These are phyloP conservation scores for Ypsolopha scabrella DNA, from an alignment of 2,888 invertebrate species.

Conservation along the genomic window DNA sequence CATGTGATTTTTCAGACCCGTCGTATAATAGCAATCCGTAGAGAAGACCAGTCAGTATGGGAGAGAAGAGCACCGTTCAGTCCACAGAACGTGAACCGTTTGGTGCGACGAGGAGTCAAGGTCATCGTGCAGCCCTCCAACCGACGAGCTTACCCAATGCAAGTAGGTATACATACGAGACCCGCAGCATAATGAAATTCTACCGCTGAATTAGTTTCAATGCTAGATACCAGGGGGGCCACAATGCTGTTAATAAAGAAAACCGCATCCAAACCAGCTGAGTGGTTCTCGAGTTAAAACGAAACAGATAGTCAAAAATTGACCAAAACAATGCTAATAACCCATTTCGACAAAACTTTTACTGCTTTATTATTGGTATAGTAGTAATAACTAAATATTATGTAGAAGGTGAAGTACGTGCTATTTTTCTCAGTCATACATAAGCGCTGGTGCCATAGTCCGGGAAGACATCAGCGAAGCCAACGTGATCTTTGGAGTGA, in stretches of 20 bases:
- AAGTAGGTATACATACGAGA: conserved; percentile 66
- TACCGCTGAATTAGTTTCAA: neutral
- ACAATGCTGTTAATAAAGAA: neutral
- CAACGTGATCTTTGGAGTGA: conserved; percentile 96
- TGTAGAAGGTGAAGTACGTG: neutral
- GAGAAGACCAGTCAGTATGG: conserved; percentile 97
- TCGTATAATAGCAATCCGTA: conserved; percentile 85
- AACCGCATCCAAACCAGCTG: too few species aligned
- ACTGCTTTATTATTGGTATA: neutral
- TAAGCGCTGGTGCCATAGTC: conserved; percentile 91
- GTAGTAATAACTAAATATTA: neutral
- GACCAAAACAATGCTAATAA: neutral
- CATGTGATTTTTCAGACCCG: conserved; percentile 67
- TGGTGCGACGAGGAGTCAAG: conserved; percentile 89
- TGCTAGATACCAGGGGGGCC: neutral
- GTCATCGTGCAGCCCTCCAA: conserved; percentile 99
- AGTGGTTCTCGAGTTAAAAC: too few species aligned
- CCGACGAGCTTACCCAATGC: conserved; percentile 96
- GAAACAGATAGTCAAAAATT: too few species aligned
- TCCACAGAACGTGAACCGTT: conserved; percentile 89
- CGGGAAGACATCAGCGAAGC: conserved; percentile 98
- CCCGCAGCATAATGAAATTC: neutral
- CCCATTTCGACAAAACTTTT: neutral
- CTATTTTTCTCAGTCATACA: conserved; percentile 75
- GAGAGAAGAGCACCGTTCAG: conserved; percentile 95